These are phyloP conservation scores for Phylloscopus trochilus DNA, from an alignment of 2,113 vertebrate species.

Conservation along the genomic window DNA sequence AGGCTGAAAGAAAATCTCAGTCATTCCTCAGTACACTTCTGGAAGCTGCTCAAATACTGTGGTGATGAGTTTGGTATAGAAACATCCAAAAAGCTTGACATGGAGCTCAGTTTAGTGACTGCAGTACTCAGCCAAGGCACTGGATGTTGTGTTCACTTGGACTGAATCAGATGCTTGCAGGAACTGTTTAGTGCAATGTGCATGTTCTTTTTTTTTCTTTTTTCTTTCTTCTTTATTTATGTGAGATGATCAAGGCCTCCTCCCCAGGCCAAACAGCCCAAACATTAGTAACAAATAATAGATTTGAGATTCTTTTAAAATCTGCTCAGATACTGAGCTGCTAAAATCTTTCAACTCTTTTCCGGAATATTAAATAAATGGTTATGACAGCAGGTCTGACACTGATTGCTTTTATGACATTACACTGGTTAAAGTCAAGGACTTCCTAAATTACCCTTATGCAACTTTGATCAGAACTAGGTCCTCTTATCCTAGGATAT, in stretches of 20 bases:
- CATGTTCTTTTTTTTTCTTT: rapidly evolving
- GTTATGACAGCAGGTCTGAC: neutral
- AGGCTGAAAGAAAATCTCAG: neutral
- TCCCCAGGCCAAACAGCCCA: neutral
- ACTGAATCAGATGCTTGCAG: neutral
- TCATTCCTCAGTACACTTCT: neutral
- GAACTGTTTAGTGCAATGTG: neutral
- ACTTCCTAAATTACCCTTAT: neutral
- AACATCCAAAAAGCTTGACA: neutral
- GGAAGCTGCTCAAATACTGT: neutral
- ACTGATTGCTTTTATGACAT: neutral
- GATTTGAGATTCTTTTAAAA: neutral
- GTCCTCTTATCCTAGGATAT: neutral
- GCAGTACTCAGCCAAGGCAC: neutral
- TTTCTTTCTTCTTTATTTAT: neutral
- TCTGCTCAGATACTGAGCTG: neutral
- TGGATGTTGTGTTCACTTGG: neutral
- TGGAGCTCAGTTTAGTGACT: neutral
- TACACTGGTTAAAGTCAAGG: neutral
- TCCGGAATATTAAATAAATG: neutral
- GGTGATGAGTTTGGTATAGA: neutral
- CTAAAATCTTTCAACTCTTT: neutral
- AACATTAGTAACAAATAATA: neutral
- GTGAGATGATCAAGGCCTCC: neutral
- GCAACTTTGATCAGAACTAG: neutral